Conservation (phyloP, 2,888 invertebrate genomes). For the Bellardia bayeri region DNA sequence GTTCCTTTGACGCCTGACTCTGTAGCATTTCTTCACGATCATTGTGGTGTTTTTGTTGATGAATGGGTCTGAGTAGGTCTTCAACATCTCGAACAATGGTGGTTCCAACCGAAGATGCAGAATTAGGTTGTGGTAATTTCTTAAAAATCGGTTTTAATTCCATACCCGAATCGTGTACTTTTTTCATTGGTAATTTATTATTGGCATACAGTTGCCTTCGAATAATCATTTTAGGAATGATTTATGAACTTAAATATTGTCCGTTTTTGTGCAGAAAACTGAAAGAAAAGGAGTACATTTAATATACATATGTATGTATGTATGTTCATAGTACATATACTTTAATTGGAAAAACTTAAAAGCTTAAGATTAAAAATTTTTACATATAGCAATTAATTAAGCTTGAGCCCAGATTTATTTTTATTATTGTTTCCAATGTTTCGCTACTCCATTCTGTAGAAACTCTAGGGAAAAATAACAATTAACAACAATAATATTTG, state of each 20-base stretch:
- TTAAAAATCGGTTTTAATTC: conserved; percentile 66
- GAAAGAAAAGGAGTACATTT: neutral
- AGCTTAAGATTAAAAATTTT: too few species aligned
- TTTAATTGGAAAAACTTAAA: too few species aligned
- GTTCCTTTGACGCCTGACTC: conserved; percentile 62
- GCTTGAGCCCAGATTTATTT: too few species aligned
- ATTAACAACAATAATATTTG: too few species aligned
- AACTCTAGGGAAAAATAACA: too few species aligned
- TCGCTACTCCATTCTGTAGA: too few species aligned
- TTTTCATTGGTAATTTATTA: conserved; percentile 46
- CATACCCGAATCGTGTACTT: conserved; percentile 51
- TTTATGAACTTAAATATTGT: neutral
- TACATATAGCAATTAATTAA: too few species aligned
- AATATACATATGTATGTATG: too few species aligned
- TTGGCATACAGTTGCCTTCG: conserved; percentile 72
- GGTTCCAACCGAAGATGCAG: conserved; percentile 77
- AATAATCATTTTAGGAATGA: conserved; percentile 77
- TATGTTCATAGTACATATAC: too few species aligned
- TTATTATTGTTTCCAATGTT: too few species aligned
- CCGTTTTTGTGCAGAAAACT: neutral
- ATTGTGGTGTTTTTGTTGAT: conserved; percentile 33
- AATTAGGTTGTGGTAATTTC: conserved; percentile 68
- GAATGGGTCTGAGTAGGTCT: conserved; percentile 78
- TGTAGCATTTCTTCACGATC: conserved; percentile 46
- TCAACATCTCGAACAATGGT: conserved; percentile 79